These are phyloP conservation scores for Acanthosepion lycidas DNA, from an alignment of 2,888 invertebrate species.

Conservation along the genomic window DNA sequence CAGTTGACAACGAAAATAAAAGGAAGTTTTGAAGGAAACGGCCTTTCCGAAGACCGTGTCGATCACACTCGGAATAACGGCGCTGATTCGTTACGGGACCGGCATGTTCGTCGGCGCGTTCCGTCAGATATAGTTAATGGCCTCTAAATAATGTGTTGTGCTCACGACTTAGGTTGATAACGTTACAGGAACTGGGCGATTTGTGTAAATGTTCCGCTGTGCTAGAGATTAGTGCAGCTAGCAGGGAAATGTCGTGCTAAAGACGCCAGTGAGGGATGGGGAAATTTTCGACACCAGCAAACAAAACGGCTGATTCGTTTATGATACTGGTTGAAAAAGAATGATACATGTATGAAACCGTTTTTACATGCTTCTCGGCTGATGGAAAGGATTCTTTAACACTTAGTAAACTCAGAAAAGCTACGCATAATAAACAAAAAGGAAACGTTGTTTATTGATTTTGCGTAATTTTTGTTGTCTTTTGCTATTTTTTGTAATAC, in stretches of 20 bases:
- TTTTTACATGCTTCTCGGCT: not conserved
- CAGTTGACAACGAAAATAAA: not conserved
- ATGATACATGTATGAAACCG: not conserved
- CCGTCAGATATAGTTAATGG: not conserved
- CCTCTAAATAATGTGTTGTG: not conserved
- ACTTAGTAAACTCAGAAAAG: too few species aligned
- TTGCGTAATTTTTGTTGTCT: too few species aligned
- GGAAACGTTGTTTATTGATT: too few species aligned
- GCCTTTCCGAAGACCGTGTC: not conserved
- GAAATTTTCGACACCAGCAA: not conserved
- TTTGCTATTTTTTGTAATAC: too few species aligned
- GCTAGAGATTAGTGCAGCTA: not conserved
- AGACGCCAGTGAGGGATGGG: not conserved
- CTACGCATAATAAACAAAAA: too few species aligned
- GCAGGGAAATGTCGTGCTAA: not conserved
- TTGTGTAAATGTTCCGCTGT: not conserved
- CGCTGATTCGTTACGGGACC: not conserved
- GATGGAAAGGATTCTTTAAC: too few species aligned
- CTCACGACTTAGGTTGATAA: not conserved
- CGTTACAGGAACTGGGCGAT: not conserved
- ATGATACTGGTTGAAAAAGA: not conserved
- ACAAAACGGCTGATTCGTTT: not conserved
- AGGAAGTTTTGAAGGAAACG: not conserved
- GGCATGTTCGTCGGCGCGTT: not conserved
- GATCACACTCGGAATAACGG: not conserved